Base-by-base conservation (phyloP, 2,113 vertebrate species). In the Paracanthobrama guichenoti region DNA sequence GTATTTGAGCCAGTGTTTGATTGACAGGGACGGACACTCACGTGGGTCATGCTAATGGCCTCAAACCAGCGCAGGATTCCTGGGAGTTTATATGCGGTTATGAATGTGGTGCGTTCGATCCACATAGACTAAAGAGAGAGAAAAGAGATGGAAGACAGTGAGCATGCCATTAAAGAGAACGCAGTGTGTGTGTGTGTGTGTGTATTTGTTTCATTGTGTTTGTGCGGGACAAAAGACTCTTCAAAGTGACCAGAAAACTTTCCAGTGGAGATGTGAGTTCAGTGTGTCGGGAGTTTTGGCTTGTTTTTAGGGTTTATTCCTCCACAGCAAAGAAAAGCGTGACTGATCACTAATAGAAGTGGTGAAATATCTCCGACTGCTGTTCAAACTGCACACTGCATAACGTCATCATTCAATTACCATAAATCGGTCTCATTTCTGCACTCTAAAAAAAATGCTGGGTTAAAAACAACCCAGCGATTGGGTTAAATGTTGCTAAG, bases 11-110 rank as follows among this genome's bases (percentile, higher is more conserved):
- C 14, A 64, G 13, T 31, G 28, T 66, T 28, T 67, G 66, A 69
- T 11, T 22, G n/a, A 20, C 18, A 77, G 79, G 6, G 2, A 24
- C 3, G 1, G 12, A 44, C 20, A 89, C 94, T 93, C 78, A 95
- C 98, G 86, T 97, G 95, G 10, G 95, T 96, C 89, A 94, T 93
- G 82, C 94, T 93, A 5, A 92, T 91, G 16, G 96, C 97, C 87
- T 99, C 98, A 78, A 99, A 99, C 98, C 98, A 99, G 86, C 97
- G 96, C 88, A 99, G 94, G 90, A 99, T 99, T 28, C 97, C 98
- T 0, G 98, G 98, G 0, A 99, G 95, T 89, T 97, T 99, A 88
- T 99, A 99, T 0, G 96, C 96, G 0, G 96, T 99, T 82, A 93
- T 76, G 90, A 98, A 99, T 2, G 98, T 98, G 5, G 98, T 97